A percentile compares a stretch with the other conserved stretches of the same genome.
Evolutionary conservation across 2,888 invertebrate genomes (phyloP).

Genomic region (Punctoribates punctum): DNA sequence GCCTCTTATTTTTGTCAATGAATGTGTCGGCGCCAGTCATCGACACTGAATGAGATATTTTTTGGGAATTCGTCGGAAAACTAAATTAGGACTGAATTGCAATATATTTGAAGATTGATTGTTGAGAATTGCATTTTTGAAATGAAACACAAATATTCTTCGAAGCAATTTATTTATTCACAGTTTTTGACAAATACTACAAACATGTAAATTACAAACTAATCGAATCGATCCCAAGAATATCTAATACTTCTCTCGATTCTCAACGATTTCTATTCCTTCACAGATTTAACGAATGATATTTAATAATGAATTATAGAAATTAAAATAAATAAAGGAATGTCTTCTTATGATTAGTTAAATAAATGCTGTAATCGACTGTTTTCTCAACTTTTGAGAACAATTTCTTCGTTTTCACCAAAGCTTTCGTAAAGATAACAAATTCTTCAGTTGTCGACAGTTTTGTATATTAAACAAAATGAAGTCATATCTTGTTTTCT

Average conservation of each 20-base stretch:
- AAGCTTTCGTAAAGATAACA: neutral
- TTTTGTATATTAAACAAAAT: neutral
- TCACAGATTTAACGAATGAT: neutral
- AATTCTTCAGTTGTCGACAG: neutral
- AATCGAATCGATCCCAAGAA: neutral
- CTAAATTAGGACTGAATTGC: slow-evolving; percentile 23
- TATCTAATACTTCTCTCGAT: neutral
- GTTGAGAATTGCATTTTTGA: neutral
- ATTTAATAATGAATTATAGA: neutral
- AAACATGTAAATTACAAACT: slow-evolving; percentile 14
- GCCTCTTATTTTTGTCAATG: slow-evolving; percentile 32
- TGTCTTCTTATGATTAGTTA: neutral
- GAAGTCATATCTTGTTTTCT: too few species aligned
- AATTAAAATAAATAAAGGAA: slow-evolving; percentile 1
- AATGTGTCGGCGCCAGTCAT: slow-evolving; percentile 19
- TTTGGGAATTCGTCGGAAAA: neutral
- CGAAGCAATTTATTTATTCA: neutral
- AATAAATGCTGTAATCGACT: too few species aligned
- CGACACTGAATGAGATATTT: neutral
- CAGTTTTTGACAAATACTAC: slow-evolving; percentile 2
- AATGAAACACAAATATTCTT: neutral
- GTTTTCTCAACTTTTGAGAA: neutral
- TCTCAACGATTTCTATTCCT: neutral
- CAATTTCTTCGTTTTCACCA: neutral
- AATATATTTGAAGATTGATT: slow-evolving; percentile 9